A percentile compares a stretch with the other conserved stretches of the same genome.
These are phyloP conservation scores for Lasioglossum baleicum DNA, from an alignment of 1,140 invertebrate genomes.

Conservation along the genomic window DNA sequence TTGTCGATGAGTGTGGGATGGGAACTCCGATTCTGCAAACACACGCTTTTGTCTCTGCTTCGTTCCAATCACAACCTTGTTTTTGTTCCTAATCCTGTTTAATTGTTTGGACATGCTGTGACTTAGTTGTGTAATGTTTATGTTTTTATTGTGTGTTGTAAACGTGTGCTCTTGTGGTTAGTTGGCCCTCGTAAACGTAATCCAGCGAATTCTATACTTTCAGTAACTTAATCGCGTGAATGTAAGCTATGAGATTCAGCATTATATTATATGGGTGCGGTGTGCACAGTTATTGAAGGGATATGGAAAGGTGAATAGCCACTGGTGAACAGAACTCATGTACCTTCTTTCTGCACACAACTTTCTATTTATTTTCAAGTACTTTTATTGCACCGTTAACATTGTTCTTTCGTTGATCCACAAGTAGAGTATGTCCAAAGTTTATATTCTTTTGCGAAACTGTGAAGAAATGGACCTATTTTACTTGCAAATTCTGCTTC, in stretches of 20 bases:
- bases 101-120: background rate
- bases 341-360: constrained; percentile 2
- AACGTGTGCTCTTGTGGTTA: constrained; percentile 26
- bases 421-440: background rate
- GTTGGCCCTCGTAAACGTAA: background rate
- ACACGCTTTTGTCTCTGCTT: background rate
- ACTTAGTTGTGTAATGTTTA: background rate
- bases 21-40: background rate
- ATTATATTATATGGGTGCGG: background rate
- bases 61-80: background rate
- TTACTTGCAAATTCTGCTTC: too few relatives aligned
- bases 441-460: too few relatives aligned
- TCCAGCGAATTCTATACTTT: background rate
- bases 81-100: background rate
- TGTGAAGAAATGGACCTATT: too few relatives aligned
- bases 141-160: background rate
- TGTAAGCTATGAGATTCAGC: background rate
- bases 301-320: constrained; percentile 29
- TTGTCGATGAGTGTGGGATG: constrained; percentile 43
- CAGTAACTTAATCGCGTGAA: background rate
- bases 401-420: background rate
- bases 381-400: background rate
- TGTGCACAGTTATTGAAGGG: constrained; percentile 5
- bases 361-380: background rate
- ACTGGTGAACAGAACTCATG: constrained; percentile 14